Evolutionary conservation across 1,140 invertebrate genomes (phyloP), one percentile per base, ranked within the genome.

Genomic region (Lucilia cuprina): DNA sequence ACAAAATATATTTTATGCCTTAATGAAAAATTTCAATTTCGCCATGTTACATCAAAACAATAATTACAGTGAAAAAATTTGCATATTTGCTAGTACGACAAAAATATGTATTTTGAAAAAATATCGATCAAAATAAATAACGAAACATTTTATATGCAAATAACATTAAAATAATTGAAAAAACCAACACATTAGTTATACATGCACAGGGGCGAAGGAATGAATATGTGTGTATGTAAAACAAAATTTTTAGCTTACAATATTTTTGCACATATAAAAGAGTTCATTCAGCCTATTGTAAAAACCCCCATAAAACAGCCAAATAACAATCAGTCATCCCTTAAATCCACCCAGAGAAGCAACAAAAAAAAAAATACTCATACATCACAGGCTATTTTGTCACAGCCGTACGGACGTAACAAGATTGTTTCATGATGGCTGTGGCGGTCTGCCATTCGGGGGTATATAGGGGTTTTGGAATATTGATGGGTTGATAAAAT

Each of bases 91-190:
- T 41, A 8, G 41, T 10, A 41, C 41, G 10, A 41, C 5, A 41
- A 41, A n/a, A 41, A 41, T 41, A 41, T 41, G 41, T 3, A 41
- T 41, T 41, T 60, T 60, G 55, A 2, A 60, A 60, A n/a, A 60
- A 60, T 30, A 60, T 60, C 55, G 14, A 60, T 60, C n/a, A 70
- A 9, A 70, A 70, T 70, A 70, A 70, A 60, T 60, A 70, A 70
- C 21, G n/a, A 70, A 21, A 70, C 65, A 70, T 70, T 70, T 70
- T 70, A 70, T 70, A 70, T 70, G 65, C 65, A 70, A 70, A 70
- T 70, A 21, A 10, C 65, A 70, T 21, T 21, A 70, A 70, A 21
- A 70, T 70, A 70, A 70, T 70, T 70, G 65, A 70, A 70, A 70
- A 70, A 25, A n/a, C n/a, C n/a, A 25, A 70, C 10, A 21, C 65